Evolutionary conservation across 2,888 invertebrate genomes (phyloP), one percentile per base, ranked within the genome.

Genomic region (Lithophane leautieri): DNA sequence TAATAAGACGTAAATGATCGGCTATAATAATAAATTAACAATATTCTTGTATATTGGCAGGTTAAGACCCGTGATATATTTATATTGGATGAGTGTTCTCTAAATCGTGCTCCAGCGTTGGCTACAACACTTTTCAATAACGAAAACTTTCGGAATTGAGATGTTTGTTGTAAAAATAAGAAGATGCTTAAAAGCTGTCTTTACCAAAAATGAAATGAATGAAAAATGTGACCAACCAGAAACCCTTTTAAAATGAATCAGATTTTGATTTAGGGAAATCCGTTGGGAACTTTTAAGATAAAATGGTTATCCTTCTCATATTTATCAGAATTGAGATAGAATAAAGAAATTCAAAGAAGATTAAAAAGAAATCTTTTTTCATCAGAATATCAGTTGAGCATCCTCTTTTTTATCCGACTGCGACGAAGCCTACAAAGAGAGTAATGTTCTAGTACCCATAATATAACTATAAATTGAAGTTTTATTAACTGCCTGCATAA

Each of bases 1-100:
- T 86, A 88, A 90, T 89, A 90, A 88, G 86, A 87, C 84, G 83
- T 86, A 89, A 89, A 89, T 89, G 86, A 87, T 86, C 82, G 72
- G 85, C 84, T 84, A 88, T 89, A 89, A 89, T 87, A 88, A 90
- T 89, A 90, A 88, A 89, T 90, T 87, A 79, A 78, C 80, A 81
- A 83, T 86, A 84, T 86, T 83, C 81, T 83, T 81, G 75, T 83
- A 81, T 82, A 83, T 86, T 74, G 84, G 81, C 76, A 77, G 79
- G 76, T 81, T 82, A 22, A 67, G 67, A 11, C n/a, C 34, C 70
- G 44, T 83, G 78, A 87, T 85, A 85, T 84, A 85, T 84, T 81
- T 76, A 72, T 76, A 78, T 77, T 67, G 74, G 47, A 34, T 22
- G 44, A 63, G 50, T 54, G 56, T 56, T 67, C 66, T 14, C 63